Evolutionary conservation across 2,888 invertebrate species (phyloP).

Genomic region (Conomelus anceps): DNA sequence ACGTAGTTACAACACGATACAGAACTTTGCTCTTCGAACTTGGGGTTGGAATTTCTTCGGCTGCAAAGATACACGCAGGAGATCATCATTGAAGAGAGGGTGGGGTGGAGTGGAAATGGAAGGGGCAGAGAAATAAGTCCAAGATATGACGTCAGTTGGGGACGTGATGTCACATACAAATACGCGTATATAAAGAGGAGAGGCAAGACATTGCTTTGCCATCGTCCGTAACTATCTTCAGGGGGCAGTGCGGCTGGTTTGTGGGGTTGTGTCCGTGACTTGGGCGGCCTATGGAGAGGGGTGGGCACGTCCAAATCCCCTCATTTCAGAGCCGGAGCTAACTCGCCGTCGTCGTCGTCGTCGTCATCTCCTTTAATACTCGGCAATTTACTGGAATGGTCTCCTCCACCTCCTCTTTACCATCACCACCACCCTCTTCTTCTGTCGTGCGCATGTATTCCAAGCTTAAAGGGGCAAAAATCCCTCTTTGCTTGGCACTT

Average conservation of each 20-base stretch:
- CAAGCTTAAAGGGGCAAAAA: conserved; percentile 7
- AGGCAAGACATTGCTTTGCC: neutral
- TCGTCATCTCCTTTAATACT: neutral
- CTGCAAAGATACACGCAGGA: neutral
- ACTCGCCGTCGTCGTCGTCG: neutral
- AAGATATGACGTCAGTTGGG: conserved; percentile 4
- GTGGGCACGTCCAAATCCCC: neutral
- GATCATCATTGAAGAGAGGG: neutral
- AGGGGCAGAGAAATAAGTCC: neutral
- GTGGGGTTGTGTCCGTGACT: neutral
- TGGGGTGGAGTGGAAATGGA: neutral
- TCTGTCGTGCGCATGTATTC: neutral
- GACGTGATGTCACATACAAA: conserved; percentile 10
- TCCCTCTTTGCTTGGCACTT: neutral
- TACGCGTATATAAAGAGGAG: neutral
- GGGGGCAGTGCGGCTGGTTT: neutral
- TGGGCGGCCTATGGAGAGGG: neutral
- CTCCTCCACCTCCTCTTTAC: neutral
- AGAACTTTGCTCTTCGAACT: neutral
- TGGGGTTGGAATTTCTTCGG: neutral
- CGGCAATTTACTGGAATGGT: neutral
- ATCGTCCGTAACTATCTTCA: neutral
- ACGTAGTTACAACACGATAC: neutral
- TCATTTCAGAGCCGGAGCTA: neutral
- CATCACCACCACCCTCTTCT: neutral